Conservation (phyloP, 2,797 vertebrate genomes). For the Pangasius sanitwongsei region DNA sequence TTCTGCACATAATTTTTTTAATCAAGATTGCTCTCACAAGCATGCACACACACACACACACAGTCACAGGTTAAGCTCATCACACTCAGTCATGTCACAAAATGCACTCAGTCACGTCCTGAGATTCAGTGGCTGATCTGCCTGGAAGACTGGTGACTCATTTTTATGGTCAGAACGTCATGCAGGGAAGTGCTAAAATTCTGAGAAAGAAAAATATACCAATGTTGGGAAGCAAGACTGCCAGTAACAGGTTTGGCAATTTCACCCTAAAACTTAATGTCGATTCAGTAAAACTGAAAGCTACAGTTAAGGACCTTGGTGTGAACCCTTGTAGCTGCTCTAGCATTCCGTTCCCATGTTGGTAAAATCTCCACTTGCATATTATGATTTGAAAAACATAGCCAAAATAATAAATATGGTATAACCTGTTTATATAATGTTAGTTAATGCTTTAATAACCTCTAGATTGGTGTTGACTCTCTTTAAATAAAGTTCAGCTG, state of each 20-base stretch:
- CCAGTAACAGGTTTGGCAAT: background rate
- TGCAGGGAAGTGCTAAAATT: conserved; percentile 5
- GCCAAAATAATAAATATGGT: background rate
- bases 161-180: conserved; percentile 23
- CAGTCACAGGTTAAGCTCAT: conserved; percentile 38
- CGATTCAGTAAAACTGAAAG: conserved; percentile 3
- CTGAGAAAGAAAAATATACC: conserved; percentile 23
- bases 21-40: background rate
- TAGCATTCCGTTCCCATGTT: background rate
- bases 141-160: background rate
- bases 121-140: conserved; percentile 20
- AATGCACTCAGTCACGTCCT: conserved; percentile 28
- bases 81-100: conserved; percentile 29
- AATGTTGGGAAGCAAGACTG: background rate
- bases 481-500: background rate
- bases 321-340: background rate
- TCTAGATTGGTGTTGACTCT: background rate
- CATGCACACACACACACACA: background rate
- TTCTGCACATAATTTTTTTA: background rate
- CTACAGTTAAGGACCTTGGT: background rate
- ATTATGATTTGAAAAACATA: background rate
- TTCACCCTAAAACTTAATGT: background rate
- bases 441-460: background rate
- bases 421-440: background rate
- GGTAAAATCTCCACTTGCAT: background rate